Percentiles rank a stretch among this genome's conserved stretches.
These are phyloP conservation scores for Pipa parva DNA, from an alignment of 2,113 vertebrate species.

Conservation along the genomic window DNA sequence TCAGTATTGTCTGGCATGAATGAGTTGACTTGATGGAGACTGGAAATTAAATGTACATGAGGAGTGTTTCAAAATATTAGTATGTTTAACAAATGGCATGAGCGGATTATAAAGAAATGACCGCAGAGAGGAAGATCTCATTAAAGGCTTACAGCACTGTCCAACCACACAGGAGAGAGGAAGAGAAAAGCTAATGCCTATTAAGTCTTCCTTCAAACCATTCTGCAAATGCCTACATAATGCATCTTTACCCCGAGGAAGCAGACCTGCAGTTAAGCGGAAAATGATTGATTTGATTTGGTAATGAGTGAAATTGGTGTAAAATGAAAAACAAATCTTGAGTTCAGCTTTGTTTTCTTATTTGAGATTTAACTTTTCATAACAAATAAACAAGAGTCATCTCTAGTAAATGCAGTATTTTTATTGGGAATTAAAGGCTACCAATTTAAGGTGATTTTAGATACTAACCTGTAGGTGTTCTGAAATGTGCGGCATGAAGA, in stretches of 20 bases:
- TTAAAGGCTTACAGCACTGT: conserved; percentile 23
- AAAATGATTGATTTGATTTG: conserved; percentile 10
- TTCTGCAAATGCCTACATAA: conserved; percentile 12
- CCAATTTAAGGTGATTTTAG: too few species aligned
- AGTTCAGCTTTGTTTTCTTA: not conserved
- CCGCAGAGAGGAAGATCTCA: conserved; percentile 28
- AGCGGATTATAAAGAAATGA: conserved; percentile 14
- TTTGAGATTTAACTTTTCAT: too few species aligned
- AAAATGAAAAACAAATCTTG: conserved; percentile 2
- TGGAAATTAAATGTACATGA: conserved; percentile 7
- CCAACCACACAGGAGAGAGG: not conserved
- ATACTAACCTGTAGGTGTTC: too few species aligned
- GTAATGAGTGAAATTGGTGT: conserved; percentile 4
- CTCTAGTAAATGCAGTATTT: too few species aligned
- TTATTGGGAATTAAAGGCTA: too few species aligned
- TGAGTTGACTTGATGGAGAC: conserved; percentile 7
- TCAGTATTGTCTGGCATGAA: too few species aligned
- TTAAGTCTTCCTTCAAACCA: conserved; percentile 19
- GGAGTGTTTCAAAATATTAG: not conserved
- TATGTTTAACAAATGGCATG: conserved; percentile 25
- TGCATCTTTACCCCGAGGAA: conserved; percentile 22
- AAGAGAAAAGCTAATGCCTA: conserved; percentile 12
- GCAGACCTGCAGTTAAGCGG: not conserved
- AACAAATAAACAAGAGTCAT: too few species aligned
- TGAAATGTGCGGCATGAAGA: too few species aligned